Evolutionary conservation across 92 coral and sea anemone genomes (phyloP).

Genomic region (Porites rus): DNA sequence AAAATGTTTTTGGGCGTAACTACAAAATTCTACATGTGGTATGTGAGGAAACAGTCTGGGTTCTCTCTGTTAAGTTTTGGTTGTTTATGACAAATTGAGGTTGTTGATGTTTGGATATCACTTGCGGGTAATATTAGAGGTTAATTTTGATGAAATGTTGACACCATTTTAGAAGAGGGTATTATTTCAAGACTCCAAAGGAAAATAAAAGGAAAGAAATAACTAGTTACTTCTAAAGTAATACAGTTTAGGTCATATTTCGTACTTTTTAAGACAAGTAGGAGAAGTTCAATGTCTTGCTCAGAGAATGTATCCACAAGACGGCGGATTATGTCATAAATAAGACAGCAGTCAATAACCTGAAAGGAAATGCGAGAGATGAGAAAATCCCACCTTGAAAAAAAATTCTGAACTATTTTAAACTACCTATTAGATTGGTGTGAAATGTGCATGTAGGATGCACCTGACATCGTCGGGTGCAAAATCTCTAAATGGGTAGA

Average conservation of each 20-base stretch:
- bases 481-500: too few species aligned
- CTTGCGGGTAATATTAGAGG: neutral
- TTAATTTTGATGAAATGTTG: too few species aligned
- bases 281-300: constrained; percentile 85
- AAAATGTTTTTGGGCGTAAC: too few species aligned
- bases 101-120: neutral
- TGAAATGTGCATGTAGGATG: too few species aligned
- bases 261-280: constrained; percentile 86
- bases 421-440: too few species aligned
- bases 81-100: neutral
- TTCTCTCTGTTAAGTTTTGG: too few species aligned
- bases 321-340: constrained; percentile 91
- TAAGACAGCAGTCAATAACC: constrained; percentile 88
- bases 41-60: too few species aligned
- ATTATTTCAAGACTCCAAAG: neutral
- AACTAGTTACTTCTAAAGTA: neutral
- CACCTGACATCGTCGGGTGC: too few species aligned
- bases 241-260: neutral
- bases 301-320: constrained; percentile 80
- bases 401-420: too few species aligned
- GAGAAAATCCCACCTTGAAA: neutral
- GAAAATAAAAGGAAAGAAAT: neutral
- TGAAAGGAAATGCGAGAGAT: constrained; percentile 23
- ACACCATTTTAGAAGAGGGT: neutral
- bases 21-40: too few species aligned